These are phyloP conservation scores for Lasioglossum lativentre DNA, from an alignment of 2,888 invertebrate species.

Conservation along the genomic window DNA sequence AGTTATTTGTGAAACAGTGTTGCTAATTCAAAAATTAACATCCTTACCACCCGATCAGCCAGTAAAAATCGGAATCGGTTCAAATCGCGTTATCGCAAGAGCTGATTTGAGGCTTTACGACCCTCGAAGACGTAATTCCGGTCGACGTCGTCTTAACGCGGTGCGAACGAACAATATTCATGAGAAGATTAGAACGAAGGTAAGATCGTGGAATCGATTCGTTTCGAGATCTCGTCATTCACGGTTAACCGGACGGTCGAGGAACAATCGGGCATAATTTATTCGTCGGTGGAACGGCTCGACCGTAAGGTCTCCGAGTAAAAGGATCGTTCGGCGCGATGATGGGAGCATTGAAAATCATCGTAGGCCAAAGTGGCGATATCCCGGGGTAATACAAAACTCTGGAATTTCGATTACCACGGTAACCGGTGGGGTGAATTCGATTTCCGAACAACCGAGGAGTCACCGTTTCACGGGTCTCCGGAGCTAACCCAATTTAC, in stretches of 20 bases:
- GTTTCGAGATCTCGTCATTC: background rate
- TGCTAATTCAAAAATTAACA: no score
- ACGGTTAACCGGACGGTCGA: background rate
- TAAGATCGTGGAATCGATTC: background rate
- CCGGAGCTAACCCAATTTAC: slow-evolving; percentile 62
- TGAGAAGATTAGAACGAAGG: background rate
- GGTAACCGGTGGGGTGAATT: slow-evolving; percentile 46
- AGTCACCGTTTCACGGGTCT: slow-evolving; percentile 44
- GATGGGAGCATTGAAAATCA: slow-evolving; percentile 25
- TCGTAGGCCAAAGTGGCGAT: slow-evolving; percentile 9
- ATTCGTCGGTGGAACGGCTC: background rate
- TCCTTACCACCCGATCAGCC: no score
- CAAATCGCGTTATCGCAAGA: no score
- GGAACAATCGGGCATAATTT: background rate
- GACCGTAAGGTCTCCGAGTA: background rate
- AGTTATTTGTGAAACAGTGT: no score
- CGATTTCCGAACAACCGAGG: slow-evolving; percentile 50
- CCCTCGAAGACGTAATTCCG: no score
- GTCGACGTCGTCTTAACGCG: no score
- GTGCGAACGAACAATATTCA: background rate
- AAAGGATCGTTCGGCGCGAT: slow-evolving; percentile 18
- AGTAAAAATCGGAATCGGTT: no score
- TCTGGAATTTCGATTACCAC: slow-evolving; percentile 48
- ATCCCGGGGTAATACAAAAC: slow-evolving; percentile 19
- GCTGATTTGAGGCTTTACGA: no score